Conservation (phyloP, 1,140 invertebrate species). For the Aphidius ervi region DNA sequence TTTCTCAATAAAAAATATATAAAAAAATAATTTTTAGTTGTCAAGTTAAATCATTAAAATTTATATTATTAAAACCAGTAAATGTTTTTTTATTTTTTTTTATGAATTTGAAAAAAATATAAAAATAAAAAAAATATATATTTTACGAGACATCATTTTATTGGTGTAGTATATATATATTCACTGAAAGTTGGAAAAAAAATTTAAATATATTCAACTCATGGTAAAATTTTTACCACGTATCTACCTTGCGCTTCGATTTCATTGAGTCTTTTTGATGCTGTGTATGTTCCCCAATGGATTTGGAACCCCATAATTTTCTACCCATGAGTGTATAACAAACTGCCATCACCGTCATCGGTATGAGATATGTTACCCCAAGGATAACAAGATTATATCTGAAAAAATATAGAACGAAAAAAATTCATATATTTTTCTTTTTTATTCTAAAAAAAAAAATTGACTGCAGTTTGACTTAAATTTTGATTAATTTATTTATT, state of each 20-base stretch:
- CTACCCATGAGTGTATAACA: conserved; percentile 82
- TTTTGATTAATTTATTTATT: no score
- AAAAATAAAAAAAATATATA: background rate
- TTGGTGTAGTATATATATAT: background rate
- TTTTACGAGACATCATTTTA: background rate
- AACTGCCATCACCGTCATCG: conserved; percentile 80
- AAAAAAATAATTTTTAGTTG: background rate
- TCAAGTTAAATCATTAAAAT: no score
- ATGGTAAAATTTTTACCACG: conserved; percentile 38
- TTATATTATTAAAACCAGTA: no score
- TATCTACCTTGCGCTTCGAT: conserved; percentile 91
- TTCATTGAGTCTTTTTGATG: conserved; percentile 78
- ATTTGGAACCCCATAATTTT: conserved; percentile 73
- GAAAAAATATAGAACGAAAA: conserved; percentile 28
- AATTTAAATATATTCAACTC: background rate
- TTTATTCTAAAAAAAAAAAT: no score
- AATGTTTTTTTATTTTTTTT: no score
- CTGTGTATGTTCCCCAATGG: conserved; percentile 85
- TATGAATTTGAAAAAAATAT: background rate
- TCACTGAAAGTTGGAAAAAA: background rate
- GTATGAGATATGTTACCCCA: conserved; percentile 84
- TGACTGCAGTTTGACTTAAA: no score
- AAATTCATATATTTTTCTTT: background rate
- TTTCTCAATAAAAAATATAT: no score
- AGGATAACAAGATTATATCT: conserved; percentile 89